Percentiles rank a stretch among this genome's conserved stretches.
phyloP scores from a whole-genome alignment of 2,888 invertebrate genomes.

The Nebria salina region DNA sequence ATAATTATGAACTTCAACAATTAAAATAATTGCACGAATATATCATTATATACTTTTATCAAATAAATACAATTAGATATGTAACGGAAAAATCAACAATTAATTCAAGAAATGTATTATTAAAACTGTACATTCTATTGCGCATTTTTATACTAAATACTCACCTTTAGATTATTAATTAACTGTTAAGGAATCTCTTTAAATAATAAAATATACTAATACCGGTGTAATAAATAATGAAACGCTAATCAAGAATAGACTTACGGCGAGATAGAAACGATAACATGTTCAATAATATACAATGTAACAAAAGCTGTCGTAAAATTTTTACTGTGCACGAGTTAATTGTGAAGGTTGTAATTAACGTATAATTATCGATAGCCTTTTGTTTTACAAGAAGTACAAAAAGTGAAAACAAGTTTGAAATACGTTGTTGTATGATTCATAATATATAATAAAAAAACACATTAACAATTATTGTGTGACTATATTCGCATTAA shows the following conservation, averaged over 20 bases:
- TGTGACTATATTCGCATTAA: too few relatives aligned
- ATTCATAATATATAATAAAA: background rate
- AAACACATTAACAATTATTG: too few relatives aligned
- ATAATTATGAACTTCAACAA: background rate
- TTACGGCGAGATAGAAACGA: background rate
- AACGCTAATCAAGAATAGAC: background rate
- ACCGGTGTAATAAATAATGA: background rate
- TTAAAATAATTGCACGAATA: background rate
- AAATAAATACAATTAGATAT: background rate
- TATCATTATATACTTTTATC: background rate
- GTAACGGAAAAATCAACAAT: background rate
- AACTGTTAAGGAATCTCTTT: background rate
- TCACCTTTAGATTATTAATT: background rate
- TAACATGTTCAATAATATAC: constrained; percentile 1
- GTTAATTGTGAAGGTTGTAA: background rate
- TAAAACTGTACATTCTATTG: too few relatives aligned
- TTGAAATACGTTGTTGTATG: background rate
- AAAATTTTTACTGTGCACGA: background rate
- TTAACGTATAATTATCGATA: constrained; percentile 1
- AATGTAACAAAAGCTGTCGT: background rate
- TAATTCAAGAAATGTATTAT: background rate
- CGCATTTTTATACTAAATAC: too few relatives aligned
- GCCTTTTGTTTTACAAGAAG: background rate
- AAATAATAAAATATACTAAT: background rate
- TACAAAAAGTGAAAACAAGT: background rate